Conservation (phyloP, 1,140 invertebrate genomes). For the Saccostrea glomerata region DNA sequence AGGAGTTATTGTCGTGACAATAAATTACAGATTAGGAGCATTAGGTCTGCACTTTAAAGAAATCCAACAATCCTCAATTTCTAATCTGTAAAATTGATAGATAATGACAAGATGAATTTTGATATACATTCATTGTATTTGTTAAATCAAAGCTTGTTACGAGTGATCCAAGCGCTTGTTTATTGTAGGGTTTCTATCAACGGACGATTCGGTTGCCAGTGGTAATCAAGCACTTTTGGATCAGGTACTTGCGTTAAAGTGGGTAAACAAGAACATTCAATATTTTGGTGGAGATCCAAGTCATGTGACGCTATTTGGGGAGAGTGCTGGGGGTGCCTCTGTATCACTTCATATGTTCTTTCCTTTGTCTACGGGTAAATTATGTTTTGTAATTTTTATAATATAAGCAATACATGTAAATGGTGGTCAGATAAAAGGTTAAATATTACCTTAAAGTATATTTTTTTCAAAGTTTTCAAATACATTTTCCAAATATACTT, state of each 20-base stretch:
- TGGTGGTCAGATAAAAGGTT: too few relatives aligned
- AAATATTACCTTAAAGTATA: too few relatives aligned
- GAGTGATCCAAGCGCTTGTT: too few relatives aligned
- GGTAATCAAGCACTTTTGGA: conserved; percentile 97
- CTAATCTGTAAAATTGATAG: neutral
- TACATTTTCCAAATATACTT: too few relatives aligned
- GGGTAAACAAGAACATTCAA: conserved; percentile 93
- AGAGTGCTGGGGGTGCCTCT: conserved; percentile 61
- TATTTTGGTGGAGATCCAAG: conserved; percentile 59
- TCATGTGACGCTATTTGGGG: conserved; percentile 62
- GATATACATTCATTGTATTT: too few relatives aligned
- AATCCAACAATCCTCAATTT: neutral
- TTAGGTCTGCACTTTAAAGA: conserved; percentile 82
- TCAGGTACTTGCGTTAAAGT: conserved; percentile 92
- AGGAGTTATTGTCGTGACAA: conserved; percentile 94
- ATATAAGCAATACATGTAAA: too few relatives aligned
- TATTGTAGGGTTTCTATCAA: conserved; percentile 89
- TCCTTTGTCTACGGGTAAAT: neutral
- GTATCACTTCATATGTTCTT: conserved; percentile 61
- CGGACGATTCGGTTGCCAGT: conserved; percentile 92
- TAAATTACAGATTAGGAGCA: conserved; percentile 96
- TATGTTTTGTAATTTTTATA: too few relatives aligned
- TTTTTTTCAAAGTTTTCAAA: too few relatives aligned
- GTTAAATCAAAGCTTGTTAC: too few relatives aligned
- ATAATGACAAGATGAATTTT: neutral